Conservation (phyloP, 1,140 invertebrate species). For the Heliconius melpomene region DNA sequence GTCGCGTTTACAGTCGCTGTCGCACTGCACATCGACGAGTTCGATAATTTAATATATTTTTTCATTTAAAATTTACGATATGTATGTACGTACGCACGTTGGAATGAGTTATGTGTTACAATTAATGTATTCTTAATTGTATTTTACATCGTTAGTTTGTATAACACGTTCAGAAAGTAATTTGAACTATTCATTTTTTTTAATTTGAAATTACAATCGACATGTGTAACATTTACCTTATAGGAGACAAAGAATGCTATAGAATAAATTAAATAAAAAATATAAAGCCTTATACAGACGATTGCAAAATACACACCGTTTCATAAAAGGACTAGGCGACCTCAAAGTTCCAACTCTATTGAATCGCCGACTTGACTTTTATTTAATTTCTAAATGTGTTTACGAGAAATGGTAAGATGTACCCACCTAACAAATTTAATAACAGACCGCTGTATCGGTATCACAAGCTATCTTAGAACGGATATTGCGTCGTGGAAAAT, state of each 20-base stretch:
- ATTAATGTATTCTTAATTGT: too few relatives aligned
- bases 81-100: too few relatives aligned
- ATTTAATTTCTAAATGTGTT: neutral
- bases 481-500: neutral
- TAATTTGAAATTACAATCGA: neutral
- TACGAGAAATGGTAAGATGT: neutral
- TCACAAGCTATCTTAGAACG: neutral
- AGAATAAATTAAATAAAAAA: neutral
- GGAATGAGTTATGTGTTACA: too few relatives aligned
- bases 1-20: too few relatives aligned
- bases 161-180: too few relatives aligned
- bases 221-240: neutral
- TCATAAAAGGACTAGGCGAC: conserved; percentile 1
- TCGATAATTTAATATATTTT: too few relatives aligned
- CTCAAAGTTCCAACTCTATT: neutral
- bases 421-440: conserved; percentile 18
- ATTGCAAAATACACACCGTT: neutral
- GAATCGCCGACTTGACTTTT: neutral
- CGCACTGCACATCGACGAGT: too few relatives aligned
- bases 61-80: too few relatives aligned
- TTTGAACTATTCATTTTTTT: neutral
- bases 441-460: conserved; percentile 9
- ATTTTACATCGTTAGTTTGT: too few relatives aligned
- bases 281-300: neutral
- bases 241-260: neutral